Evolutionary conservation across 2,888 invertebrate genomes (phyloP).

Genomic region (Heliconius sara): DNA sequence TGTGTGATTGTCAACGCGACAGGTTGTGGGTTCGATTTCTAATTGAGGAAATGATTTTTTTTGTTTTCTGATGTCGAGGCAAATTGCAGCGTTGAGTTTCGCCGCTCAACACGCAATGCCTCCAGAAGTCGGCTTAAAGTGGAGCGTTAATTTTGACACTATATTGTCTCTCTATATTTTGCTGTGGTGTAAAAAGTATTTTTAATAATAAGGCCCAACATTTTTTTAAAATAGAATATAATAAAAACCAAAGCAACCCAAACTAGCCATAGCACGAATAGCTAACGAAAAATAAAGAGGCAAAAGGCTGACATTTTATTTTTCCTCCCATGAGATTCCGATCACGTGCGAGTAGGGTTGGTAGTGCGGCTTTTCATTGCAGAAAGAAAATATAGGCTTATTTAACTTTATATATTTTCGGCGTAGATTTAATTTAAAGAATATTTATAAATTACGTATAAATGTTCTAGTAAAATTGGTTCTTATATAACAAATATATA

Average conservation of each 20-base stretch:
- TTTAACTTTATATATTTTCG: not conserved
- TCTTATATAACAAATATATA: too few relatives aligned
- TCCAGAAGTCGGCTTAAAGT: not conserved
- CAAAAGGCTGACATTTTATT: conserved; percentile 39
- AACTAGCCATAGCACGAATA: not conserved
- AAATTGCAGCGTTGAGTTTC: too few relatives aligned
- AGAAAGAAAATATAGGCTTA: not conserved
- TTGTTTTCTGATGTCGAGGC: not conserved
- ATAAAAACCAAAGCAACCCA: not conserved
- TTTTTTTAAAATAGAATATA: not conserved
- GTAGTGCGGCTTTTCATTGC: conserved; percentile 1
- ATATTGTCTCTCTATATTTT: too few relatives aligned
- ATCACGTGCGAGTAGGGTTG: conserved; percentile 34
- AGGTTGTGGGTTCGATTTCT: not conserved
- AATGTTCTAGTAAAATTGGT: too few relatives aligned
- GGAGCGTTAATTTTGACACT: too few relatives aligned
- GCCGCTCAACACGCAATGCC: not conserved
- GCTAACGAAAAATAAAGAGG: conserved; percentile 4
- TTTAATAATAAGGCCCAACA: too few relatives aligned
- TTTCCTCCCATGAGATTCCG: conserved; percentile 34
- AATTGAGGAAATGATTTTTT: not conserved
- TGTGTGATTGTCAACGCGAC: not conserved
- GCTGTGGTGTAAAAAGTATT: too few relatives aligned
- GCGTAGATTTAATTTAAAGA: not conserved
- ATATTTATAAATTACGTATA: not conserved